These are phyloP conservation scores for Archaeoteleia sp. DNA, from an alignment of 2,888 invertebrate genomes.

Conservation along the genomic window DNA sequence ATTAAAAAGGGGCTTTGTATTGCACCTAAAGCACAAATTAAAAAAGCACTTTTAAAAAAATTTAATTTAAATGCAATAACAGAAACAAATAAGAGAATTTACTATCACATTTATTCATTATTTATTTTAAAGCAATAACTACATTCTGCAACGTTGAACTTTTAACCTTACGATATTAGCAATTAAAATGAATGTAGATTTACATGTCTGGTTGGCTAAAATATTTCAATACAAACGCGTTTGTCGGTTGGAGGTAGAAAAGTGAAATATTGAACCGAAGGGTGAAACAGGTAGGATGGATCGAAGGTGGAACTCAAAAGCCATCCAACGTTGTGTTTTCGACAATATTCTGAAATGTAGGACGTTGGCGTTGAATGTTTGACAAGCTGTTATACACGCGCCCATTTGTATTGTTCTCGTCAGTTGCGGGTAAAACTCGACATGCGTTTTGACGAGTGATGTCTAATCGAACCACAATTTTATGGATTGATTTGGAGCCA, in stretches of 20 bases:
- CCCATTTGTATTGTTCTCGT: slow-evolving; percentile 21
- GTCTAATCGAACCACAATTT: slow-evolving; percentile 2
- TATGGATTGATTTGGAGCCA: no score
- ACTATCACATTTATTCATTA: no score
- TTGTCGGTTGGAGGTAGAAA: slow-evolving; percentile 14
- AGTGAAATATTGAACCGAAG: slow-evolving; percentile 28
- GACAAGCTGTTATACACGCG: slow-evolving; percentile 41
- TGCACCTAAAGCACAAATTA: no score
- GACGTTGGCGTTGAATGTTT: slow-evolving; percentile 36
- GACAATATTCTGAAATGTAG: slow-evolving; percentile 39
- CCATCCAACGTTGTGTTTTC: slow-evolving; percentile 25
- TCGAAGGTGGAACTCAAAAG: slow-evolving; percentile 28
- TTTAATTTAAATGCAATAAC: no score
- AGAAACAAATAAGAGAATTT: no score
- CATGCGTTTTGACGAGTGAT: slow-evolving; percentile 18
- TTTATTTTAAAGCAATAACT: no score
- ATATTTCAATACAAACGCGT: slow-evolving; percentile 14
- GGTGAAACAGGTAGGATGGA: slow-evolving; percentile 16
- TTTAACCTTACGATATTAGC: background rate
- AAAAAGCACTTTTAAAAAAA: no score
- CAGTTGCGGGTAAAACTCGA: slow-evolving; percentile 3
- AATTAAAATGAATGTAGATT: slow-evolving; percentile 10
- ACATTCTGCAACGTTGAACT: background rate
- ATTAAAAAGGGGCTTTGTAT: no score
- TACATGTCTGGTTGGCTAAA: no score